Evolutionary conservation across 2,888 invertebrate genomes (phyloP).

Genomic region (Aporophyla lueneburgensis): DNA sequence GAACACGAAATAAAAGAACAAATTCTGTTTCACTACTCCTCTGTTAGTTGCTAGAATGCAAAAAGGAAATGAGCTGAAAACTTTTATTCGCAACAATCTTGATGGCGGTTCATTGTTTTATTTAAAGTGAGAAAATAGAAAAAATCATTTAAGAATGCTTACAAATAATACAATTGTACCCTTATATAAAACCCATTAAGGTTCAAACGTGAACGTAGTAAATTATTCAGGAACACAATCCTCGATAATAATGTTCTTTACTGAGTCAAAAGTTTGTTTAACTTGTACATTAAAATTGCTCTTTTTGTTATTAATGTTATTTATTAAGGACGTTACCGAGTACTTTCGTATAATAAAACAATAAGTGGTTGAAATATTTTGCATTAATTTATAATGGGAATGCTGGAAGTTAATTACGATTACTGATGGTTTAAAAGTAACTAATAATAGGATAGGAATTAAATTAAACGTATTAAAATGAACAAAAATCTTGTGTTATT

Average conservation of each 20-base stretch:
- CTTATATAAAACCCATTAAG: constrained; percentile 34
- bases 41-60: constrained; percentile 18
- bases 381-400: constrained; percentile 7
- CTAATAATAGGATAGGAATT: background rate
- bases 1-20: constrained; percentile 27
- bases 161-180: constrained; percentile 13
- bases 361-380: constrained; percentile 14
- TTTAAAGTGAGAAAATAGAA: background rate
- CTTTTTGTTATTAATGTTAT: constrained; percentile 41
- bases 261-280: constrained; percentile 42
- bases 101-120: constrained; percentile 17
- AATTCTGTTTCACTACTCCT: constrained; percentile 16
- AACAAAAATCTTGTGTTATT: background rate
- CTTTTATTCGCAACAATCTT: constrained; percentile 28
- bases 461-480: background rate
- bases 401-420: constrained; percentile 20
- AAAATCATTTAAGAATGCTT: constrained; percentile 14
- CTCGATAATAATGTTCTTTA: constrained; percentile 50
- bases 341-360: constrained; percentile 16
- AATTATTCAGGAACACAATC: constrained; percentile 54
- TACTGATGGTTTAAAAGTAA: constrained; percentile 1
- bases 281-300: constrained; percentile 40
- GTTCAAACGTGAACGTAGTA: constrained; percentile 27
- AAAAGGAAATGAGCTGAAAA: constrained; percentile 25
- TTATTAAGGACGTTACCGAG: constrained; percentile 12